A percentile compares a stretch with the other conserved stretches of the same genome.
These are phyloP conservation scores for Lasioglossum oenotherae DNA, from an alignment of 2,888 invertebrate species.

Conservation along the genomic window DNA sequence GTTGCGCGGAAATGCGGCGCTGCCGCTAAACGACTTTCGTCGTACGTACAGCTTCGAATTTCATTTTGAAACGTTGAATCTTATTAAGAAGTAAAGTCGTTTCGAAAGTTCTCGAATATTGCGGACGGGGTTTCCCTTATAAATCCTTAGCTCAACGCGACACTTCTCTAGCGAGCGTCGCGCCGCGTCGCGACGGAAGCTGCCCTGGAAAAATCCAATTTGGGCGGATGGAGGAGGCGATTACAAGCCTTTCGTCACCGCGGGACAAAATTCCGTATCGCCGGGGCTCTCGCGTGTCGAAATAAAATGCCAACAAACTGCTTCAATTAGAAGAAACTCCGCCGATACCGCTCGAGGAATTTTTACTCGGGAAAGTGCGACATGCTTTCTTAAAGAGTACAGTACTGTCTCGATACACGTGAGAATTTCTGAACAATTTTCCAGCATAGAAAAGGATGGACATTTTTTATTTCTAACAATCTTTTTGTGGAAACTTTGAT, in stretches of 20 bases:
- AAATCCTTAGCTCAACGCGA: conserved; percentile 66
- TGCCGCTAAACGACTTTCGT: conserved; percentile 67
- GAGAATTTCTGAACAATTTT: too few relatives aligned
- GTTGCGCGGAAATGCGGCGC: conserved; percentile 63
- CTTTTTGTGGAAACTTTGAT: background rate
- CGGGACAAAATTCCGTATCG: conserved; percentile 30
- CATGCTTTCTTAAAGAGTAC: background rate
- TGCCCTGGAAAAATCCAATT: conserved; percentile 66
- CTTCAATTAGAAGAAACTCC: conserved; percentile 3
- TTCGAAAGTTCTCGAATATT: conserved; percentile 72
- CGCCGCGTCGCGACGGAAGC: conserved; percentile 47
- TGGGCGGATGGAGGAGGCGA: conserved; percentile 50
- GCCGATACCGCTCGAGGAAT: background rate
- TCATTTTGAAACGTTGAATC: conserved; percentile 75
- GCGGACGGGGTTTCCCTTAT: conserved; percentile 64
- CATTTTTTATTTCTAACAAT: too few relatives aligned
- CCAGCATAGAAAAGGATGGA: too few relatives aligned
- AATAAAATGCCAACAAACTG: background rate
- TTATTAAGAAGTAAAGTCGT: conserved; percentile 76
- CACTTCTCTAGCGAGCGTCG: conserved; percentile 51
- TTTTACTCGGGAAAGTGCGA: rapidly evolving
- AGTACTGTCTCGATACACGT: background rate
- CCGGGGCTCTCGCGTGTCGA: too few relatives aligned
- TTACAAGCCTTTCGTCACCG: conserved; percentile 60
- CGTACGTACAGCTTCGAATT: conserved; percentile 71